phyloP scores from a whole-genome alignment of 2,797 vertebrate species.

The Chloroceryle inda region DNA sequence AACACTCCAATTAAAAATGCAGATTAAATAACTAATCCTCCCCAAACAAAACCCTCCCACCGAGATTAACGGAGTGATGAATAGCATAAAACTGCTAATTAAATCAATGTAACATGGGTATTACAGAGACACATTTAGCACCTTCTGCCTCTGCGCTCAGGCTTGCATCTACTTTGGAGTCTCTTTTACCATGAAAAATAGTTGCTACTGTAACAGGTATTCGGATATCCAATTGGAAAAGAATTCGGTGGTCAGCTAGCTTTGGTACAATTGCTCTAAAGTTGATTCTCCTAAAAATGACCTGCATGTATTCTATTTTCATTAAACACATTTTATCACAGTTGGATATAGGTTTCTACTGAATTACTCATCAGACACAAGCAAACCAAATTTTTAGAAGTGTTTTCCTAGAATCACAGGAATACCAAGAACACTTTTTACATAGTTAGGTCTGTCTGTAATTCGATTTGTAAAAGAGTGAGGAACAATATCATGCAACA shows the following conservation, averaged over 20 bases:
- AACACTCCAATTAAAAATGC: slow-evolving; percentile 28
- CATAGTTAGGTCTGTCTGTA: background rate
- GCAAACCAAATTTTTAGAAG: background rate
- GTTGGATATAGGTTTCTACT: background rate
- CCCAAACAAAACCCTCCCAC: slow-evolving; percentile 6
- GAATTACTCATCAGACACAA: background rate
- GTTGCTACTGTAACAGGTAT: slow-evolving; percentile 4
- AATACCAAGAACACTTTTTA: background rate
- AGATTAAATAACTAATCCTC: slow-evolving; percentile 44
- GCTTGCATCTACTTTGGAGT: background rate
- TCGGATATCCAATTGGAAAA: background rate
- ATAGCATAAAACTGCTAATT: slow-evolving; percentile 40
- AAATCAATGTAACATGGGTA: slow-evolving; percentile 19
- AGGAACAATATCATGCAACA: background rate
- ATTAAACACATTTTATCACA: background rate
- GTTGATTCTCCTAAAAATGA: background rate
- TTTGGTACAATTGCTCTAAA: background rate
- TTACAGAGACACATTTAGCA: background rate
- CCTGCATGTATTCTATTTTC: background rate
- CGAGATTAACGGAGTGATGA: slow-evolving; percentile 1
- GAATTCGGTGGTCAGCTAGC: background rate
- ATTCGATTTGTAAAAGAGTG: background rate
- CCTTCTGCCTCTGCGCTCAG: background rate
- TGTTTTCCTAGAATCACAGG: background rate
- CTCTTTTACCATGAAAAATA: background rate